Percentiles rank a stretch among this genome's conserved stretches.
These are phyloP conservation scores for Polyommatus icarus DNA, from an alignment of 2,888 invertebrate genomes.

Conservation along the genomic window DNA sequence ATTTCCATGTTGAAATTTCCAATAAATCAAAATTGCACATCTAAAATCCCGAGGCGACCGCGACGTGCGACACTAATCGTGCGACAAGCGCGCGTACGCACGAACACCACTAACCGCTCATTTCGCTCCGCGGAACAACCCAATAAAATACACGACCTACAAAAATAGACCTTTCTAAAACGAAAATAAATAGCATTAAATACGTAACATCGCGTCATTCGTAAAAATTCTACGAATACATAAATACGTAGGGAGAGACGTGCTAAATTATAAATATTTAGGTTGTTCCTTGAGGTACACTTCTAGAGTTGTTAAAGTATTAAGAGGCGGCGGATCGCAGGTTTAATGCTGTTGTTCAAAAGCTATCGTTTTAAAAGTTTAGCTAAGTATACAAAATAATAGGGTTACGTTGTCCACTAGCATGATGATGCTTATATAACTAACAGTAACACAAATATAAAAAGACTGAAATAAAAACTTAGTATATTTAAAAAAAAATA, in stretches of 20 bases:
- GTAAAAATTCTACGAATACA: slow-evolving; percentile 9
- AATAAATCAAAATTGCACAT: slow-evolving; percentile 29
- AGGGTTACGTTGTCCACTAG: not conserved
- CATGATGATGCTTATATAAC: not conserved
- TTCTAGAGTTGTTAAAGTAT: not conserved
- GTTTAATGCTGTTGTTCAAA: not conserved
- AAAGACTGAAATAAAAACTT: not conserved
- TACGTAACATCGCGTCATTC: slow-evolving; percentile 1
- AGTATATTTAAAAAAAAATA: not conserved
- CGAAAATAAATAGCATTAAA: slow-evolving; percentile 6
- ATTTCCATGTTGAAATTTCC: slow-evolving; percentile 35
- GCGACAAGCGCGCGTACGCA: slow-evolving; percentile 40
- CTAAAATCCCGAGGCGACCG: not conserved
- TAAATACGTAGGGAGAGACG: not conserved
- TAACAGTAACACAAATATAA: not conserved
- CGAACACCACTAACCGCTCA: slow-evolving; percentile 43
- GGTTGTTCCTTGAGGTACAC: not conserved
- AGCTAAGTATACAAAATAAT: not conserved
- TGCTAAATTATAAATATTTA: not conserved
- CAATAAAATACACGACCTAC: slow-evolving; percentile 19
- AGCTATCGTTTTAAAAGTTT: not conserved
- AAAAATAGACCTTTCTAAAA: slow-evolving; percentile 10
- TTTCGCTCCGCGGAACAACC: slow-evolving; percentile 33
- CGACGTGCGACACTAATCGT: slow-evolving; percentile 11
- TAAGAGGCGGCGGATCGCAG: not conserved